These are phyloP conservation scores for Eilema caniola DNA, from an alignment of 2,888 invertebrate genomes.

Conservation along the genomic window DNA sequence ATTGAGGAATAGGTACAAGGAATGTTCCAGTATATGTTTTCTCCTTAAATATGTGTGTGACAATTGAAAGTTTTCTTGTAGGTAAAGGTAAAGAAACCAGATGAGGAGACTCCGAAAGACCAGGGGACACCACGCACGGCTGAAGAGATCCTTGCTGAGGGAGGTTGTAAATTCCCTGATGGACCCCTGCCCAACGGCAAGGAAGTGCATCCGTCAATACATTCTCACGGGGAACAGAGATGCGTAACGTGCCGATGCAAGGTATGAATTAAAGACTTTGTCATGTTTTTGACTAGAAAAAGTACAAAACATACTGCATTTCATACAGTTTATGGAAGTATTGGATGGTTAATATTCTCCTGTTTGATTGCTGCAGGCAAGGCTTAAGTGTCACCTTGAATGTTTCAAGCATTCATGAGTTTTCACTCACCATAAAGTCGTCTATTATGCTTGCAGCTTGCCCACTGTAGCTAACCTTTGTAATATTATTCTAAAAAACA, in stretches of 20 bases:
- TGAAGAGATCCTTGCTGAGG: constrained; percentile 91
- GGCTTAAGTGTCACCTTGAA: no score
- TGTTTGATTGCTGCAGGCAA: no score
- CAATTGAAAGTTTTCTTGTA: constrained; percentile 42
- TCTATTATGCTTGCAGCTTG: no score
- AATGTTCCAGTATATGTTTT: neutral
- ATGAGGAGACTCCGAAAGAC: constrained; percentile 79
- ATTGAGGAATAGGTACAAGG: neutral
- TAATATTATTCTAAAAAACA: no score
- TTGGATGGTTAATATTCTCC: no score
- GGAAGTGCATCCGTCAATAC: constrained; percentile 95
- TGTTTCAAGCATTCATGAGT: no score
- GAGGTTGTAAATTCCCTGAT: constrained; percentile 93
- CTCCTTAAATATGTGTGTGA: neutral
- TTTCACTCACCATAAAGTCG: no score
- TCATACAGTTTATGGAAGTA: no score
- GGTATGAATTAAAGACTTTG: constrained; percentile 79
- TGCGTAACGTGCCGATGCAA: constrained; percentile 97
- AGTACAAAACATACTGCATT: no score
- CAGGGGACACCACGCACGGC: constrained; percentile 84
- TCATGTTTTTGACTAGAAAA: neutral
- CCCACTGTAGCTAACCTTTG: no score
- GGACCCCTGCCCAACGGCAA: constrained; percentile 91
- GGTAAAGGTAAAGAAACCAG: constrained; percentile 78
- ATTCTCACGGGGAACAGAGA: constrained; percentile 95